Evolutionary conservation across 2,797 vertebrate species (phyloP).

Genomic region (Liparis tanakae): DNA sequence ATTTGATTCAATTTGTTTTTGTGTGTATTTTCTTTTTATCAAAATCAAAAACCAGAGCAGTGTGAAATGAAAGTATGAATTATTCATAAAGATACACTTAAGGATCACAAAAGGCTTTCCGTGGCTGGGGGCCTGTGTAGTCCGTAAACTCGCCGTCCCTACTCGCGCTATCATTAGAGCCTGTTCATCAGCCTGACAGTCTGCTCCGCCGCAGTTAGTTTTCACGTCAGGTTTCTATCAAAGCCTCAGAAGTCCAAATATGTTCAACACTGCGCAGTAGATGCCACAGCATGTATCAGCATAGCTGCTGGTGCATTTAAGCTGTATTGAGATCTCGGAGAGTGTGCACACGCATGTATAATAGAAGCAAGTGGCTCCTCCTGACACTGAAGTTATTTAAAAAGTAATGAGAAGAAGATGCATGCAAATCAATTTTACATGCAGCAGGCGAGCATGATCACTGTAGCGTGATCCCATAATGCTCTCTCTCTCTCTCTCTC

Average conservation of each 20-base stretch:
- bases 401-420: constrained; percentile 55
- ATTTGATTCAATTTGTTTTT: constrained; percentile 50
- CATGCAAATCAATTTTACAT: constrained; percentile 29
- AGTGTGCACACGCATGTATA: not conserved
- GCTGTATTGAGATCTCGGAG: constrained; percentile 14
- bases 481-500: not conserved
- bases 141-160: constrained; percentile 12
- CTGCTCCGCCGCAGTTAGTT: constrained; percentile 13
- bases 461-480: constrained; percentile 23
- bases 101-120: constrained; percentile 43
- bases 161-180: constrained; percentile 14
- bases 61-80: constrained; percentile 57
- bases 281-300: not conserved
- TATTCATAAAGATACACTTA: constrained; percentile 51
- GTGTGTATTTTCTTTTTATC: constrained; percentile 20
- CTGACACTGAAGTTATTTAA: constrained; percentile 42
- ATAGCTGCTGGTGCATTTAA: constrained; percentile 18
- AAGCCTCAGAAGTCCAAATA: constrained; percentile 31
- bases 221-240: constrained; percentile 21
- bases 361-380: constrained; percentile 1
- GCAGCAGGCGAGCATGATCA: constrained; percentile 18
- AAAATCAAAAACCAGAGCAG: constrained; percentile 31
- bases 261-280: constrained; percentile 7
- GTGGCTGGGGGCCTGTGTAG: constrained; percentile 11
- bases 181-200: constrained; percentile 22